Evolutionary conservation across 1,140 invertebrate genomes (phyloP), one percentile per base, ranked within the genome.

Genomic region (Drosophila parabipectinata): DNA sequence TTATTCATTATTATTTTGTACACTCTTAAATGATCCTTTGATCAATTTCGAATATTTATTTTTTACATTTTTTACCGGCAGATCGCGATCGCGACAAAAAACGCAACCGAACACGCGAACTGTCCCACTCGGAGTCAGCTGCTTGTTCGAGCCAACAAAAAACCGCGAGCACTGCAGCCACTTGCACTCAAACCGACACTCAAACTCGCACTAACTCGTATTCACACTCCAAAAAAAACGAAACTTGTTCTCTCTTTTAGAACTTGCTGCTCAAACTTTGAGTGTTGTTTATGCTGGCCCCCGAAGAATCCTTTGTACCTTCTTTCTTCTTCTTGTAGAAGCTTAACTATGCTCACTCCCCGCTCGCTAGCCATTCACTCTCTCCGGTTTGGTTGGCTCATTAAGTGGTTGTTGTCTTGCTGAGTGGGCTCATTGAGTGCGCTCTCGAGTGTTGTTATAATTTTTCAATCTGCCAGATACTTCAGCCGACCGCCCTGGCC

Each of bases 51-150:
- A 32, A 15, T 63, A 45, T 52, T 51, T 74, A 37, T 44, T 47
- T 26, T 50, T 44, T 59, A 54, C 21, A 10, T 21, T 47, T 51
- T 74, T 68, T 71, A 68, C 77, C 80, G 80, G 80, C 68, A 52
- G 72, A 58, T 68, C 48, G 66, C 53, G 60, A 74, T 72, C 47
- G 55, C 68, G 45, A 69, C 39, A 69, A 78, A 69, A 76, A 77
- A 75, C 75, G 78, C 79, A 82, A 76, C 83, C 75, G 34, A 88
- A 72, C 82, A 79, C 88, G 82, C 82, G 83, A 83, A 79, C 82
- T 83, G 83, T 34, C 32, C 10, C 32, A 34, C 32, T 34, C 32
- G 10, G 32, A 34, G 32, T 34, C 32, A 34, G 32, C 80, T 66
- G 74, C 71, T 64, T 82, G 26, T 54, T 60, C 61, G 77, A 85